phyloP scores from a whole-genome alignment of 2,888 invertebrate genomes.

The Cephus runcator region DNA sequence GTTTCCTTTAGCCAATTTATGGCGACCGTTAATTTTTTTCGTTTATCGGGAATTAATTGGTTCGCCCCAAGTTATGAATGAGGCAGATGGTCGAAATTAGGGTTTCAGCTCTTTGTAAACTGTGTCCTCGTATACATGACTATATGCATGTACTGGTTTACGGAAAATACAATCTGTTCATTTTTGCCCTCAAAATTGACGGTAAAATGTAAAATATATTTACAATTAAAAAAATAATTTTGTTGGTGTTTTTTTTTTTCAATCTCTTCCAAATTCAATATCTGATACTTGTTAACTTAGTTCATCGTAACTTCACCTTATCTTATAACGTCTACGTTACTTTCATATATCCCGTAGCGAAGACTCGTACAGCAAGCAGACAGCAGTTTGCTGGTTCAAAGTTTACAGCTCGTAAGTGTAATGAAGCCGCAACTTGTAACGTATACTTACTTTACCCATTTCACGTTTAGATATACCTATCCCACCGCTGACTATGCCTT shows the following conservation, averaged over 20 bases:
- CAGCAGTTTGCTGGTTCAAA: neutral
- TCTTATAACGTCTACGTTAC: neutral
- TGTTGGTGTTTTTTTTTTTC: neutral
- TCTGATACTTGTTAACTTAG: neutral
- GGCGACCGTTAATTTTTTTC: neutral
- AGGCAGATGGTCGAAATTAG: neutral
- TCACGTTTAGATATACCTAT: neutral
- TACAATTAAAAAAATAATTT: too few species aligned
- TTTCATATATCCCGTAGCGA: neutral
- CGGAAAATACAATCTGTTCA: neutral
- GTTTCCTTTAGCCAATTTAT: neutral
- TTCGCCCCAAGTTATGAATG: neutral
- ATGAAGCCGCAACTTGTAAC: neutral
- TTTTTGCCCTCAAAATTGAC: too few species aligned
- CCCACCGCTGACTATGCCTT: neutral
- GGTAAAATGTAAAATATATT: too few species aligned
- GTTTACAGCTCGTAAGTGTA: neutral
- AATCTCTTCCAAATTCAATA: neutral
- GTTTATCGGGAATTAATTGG: neutral
- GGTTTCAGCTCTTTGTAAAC: neutral
- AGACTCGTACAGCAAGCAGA: neutral
- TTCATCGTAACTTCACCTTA: neutral
- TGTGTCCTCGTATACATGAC: neutral
- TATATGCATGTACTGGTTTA: neutral
- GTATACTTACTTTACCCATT: neutral